Percentiles rank a stretch among this genome's conserved stretches.
Conservation (phyloP, 1,140 invertebrate genomes). For the Drosophila seguyi region DNA sequence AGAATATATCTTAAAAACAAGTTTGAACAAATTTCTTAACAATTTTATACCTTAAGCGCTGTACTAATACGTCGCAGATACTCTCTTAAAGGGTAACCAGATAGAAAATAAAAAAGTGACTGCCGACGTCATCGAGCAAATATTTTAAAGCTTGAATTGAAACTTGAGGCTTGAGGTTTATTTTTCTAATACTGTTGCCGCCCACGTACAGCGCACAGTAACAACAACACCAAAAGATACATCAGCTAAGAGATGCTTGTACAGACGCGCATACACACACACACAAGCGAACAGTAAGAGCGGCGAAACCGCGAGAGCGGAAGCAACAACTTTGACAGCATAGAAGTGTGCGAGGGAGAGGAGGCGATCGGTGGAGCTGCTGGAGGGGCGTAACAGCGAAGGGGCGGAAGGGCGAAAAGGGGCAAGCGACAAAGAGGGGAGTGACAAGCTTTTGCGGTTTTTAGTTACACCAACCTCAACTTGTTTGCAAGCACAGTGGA, state of each 20-base stretch:
- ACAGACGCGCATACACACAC: constrained; percentile 32
- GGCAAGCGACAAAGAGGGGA: constrained; percentile 18
- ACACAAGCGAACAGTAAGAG: constrained; percentile 13
- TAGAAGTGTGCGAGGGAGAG: constrained; percentile 13
- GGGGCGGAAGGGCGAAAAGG: constrained; percentile 4
- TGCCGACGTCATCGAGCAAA: constrained; percentile 74
- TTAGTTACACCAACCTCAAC: constrained; percentile 70
- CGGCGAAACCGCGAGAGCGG: constrained; percentile 61
- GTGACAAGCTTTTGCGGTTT: constrained; percentile 79
- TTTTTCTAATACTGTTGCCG: constrained; percentile 66
- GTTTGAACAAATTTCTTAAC: neutral
- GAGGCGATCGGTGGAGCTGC: constrained; percentile 13
- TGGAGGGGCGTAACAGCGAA: constrained; percentile 40
- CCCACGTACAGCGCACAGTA: constrained; percentile 57
- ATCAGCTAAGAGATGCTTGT: constrained; percentile 68
- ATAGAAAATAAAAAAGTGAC: constrained; percentile 41
- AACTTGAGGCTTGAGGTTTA: constrained; percentile 64
- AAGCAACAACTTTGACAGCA: constrained; percentile 74
- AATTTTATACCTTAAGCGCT: neutral
- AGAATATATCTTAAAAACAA: neutral
- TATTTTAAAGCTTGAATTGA: constrained; percentile 67
- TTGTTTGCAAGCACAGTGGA: constrained; percentile 64
- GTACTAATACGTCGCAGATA: neutral
- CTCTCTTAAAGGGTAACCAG: constrained; percentile 8
- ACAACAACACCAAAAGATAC: constrained; percentile 35